Evolutionary conservation across 2,113 vertebrate species (phyloP).

Genomic region (Stigmatopora nigra): DNA sequence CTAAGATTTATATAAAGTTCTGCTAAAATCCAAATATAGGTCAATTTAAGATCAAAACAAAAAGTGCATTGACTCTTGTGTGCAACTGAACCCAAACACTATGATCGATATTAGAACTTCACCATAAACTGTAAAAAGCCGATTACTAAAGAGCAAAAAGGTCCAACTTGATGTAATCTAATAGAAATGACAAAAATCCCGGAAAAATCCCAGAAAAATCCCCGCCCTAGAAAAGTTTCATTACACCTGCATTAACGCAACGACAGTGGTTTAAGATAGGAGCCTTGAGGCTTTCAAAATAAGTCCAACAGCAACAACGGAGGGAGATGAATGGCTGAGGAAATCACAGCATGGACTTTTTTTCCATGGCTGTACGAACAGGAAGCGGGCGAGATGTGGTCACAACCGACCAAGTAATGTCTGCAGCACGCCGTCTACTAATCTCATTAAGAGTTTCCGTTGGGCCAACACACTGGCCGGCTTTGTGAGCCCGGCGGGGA

Average conservation of each 20-base stretch:
- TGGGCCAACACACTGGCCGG: conserved; percentile 84
- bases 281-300: background rate
- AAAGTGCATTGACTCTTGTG: background rate
- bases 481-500: conserved; percentile 74
- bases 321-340: background rate
- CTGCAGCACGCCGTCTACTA: conserved; percentile 85
- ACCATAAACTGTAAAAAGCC: background rate
- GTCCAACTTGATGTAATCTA: background rate
- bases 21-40: too few relatives aligned
- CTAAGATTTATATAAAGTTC: background rate
- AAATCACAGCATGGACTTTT: conserved; percentile 1
- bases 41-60: background rate
- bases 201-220: background rate
- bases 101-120: background rate
- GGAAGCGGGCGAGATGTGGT: conserved; percentile 91
- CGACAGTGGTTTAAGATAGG: background rate
- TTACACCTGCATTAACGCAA: background rate
- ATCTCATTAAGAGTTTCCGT: conserved; percentile 98
- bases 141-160: background rate
- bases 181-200: background rate
- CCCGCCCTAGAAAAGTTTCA: background rate
- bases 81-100: background rate
- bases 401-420: conserved; percentile 94
- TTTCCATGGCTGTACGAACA: conserved; percentile 66
- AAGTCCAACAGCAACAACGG: background rate